Percentiles rank a stretch among this genome's conserved stretches.
phyloP scores from a whole-genome alignment of 2,888 invertebrate genomes.

The Platycnemis pennipes region DNA sequence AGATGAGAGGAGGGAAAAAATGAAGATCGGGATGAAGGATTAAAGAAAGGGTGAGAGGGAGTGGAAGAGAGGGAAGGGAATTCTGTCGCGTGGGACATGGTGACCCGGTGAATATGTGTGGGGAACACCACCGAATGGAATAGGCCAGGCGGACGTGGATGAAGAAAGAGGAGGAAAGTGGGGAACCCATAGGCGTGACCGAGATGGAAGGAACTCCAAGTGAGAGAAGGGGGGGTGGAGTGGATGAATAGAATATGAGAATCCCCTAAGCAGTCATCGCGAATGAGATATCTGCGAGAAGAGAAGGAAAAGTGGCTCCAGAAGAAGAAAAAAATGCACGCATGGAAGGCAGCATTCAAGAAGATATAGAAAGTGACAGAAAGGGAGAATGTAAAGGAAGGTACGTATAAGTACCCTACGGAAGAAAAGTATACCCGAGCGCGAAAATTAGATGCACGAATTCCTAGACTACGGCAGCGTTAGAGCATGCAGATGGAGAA shows the following conservation, averaged over 20 bases:
- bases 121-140: not conserved
- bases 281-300: not conserved
- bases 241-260: conserved; percentile 44
- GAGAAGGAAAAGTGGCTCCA: not conserved
- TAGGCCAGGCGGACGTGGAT: not conserved
- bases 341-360: too few relatives aligned
- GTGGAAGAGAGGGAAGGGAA: not conserved
- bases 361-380: too few relatives aligned
- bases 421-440: not conserved
- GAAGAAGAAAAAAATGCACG: not conserved
- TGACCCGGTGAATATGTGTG: not conserved
- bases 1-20: not conserved
- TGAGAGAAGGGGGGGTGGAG: not conserved
- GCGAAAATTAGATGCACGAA: not conserved
- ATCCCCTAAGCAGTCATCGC: not conserved
- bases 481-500: too few relatives aligned
- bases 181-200: not conserved
- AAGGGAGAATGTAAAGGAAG: not conserved
- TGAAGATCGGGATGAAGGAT: not conserved
- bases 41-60: not conserved
- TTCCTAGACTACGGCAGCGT: not conserved
- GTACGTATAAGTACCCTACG: not conserved
- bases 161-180: not conserved
- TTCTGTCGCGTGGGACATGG: not conserved
- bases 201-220: not conserved